Conservation (phyloP, 1,140 invertebrate species). For the Goniozus legneri region DNA sequence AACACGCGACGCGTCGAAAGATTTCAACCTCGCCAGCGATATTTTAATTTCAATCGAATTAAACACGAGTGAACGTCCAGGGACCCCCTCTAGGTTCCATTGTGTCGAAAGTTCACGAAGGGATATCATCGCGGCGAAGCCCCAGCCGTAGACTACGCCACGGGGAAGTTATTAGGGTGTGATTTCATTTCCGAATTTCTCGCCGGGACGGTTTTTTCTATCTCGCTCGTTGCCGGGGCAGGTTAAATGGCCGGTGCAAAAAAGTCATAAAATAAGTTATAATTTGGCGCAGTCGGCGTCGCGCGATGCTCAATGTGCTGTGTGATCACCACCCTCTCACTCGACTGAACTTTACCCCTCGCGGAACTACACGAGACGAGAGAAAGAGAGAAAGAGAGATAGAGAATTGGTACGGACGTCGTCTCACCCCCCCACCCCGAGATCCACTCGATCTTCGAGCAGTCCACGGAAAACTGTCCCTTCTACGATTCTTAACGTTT, state of each 20-base stretch:
- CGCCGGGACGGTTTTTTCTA: conserved; percentile 15
- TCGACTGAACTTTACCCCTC: conserved; percentile 41
- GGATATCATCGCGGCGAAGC: background rate
- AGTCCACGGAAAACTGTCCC: conserved; percentile 13
- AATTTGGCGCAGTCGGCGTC: conserved; percentile 53
- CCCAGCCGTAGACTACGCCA: no score
- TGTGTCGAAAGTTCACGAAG: background rate
- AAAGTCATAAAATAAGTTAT: conserved; percentile 58
- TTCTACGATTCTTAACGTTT: background rate
- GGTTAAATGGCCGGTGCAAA: conserved; percentile 55
- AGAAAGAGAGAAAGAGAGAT: no score
- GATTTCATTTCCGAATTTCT: conserved; percentile 53
- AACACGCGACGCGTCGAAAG: no score
- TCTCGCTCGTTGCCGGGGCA: conserved; percentile 16
- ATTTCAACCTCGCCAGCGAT: no score
- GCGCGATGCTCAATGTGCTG: conserved; percentile 54
- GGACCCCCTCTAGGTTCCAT: no score
- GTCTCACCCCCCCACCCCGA: background rate
- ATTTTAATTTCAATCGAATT: no score
- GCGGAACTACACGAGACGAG: no score
- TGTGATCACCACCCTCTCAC: conserved; percentile 53
- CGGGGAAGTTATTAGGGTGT: conserved; percentile 53
- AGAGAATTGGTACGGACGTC: conserved; percentile 21
- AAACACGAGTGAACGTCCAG: no score
- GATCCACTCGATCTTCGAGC: conserved; percentile 20